A percentile compares a stretch with the other conserved stretches of the same genome.
Conservation (phyloP, 1,140 invertebrate genomes). For the Platorchestia sp. region DNA sequence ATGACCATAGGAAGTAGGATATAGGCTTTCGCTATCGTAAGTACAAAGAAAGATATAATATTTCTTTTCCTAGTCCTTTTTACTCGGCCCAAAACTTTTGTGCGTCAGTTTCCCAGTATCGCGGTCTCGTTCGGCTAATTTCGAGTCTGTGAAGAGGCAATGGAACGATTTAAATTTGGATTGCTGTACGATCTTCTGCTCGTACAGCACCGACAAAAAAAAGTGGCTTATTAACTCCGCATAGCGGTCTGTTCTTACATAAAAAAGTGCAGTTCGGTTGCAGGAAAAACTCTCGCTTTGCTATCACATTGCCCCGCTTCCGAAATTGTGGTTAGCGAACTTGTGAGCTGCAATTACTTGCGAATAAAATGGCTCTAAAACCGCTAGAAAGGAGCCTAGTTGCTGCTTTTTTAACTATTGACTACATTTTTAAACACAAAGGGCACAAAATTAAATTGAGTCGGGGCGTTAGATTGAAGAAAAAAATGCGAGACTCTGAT, state of each 20-base stretch:
- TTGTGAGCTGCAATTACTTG: neutral
- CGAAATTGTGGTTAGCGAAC: neutral
- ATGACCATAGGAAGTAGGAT: neutral
- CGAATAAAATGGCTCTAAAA: neutral
- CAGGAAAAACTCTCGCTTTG: neutral
- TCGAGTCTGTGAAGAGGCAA: neutral
- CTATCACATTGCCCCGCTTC: neutral
- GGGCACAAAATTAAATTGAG: neutral
- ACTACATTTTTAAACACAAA: neutral
- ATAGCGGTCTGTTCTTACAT: neutral
- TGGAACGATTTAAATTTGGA: neutral
- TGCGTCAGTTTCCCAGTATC: neutral
- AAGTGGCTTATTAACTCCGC: neutral
- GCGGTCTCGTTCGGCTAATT: neutral
- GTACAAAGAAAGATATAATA: neutral
- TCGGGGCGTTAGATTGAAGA: too few species aligned
- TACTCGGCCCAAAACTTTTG: neutral
- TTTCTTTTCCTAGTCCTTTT: neutral
- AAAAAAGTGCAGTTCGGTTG: neutral
- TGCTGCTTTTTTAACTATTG: neutral
- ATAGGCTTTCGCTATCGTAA: neutral
- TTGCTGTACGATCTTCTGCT: neutral
- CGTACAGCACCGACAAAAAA: neutral
- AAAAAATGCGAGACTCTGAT: neutral
- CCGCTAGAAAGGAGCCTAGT: neutral